Base-by-base conservation (phyloP, 2,113 vertebrate species). In the Saimiri boliviensis region DNA sequence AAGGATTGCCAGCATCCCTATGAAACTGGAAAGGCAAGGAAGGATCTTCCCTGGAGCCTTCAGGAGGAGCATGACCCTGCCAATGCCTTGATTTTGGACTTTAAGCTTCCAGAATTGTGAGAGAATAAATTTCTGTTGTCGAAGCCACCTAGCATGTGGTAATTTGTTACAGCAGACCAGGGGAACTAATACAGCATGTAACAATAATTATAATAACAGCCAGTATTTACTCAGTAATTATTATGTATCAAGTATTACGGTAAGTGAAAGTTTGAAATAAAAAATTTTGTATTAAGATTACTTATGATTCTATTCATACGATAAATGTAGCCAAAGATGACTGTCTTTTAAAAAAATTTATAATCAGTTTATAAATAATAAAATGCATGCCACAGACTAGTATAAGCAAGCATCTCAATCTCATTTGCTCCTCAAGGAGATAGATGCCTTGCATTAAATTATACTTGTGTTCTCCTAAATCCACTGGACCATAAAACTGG, bases 371-470 rank as follows among this genome's bases (percentile, higher is more conserved):
- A 45, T 83, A 96, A 74, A 60, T 70, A 71, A 89, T 77, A 74
- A 95, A 93, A 80, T 84, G 60, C 1, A 80, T 42, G 25, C 14
- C 63, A 37, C 17, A 68, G 58, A 86, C 47, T 91, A 68, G 12
- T 47, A n/a, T 25, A 56, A 3, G 19, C 21, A 87, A 56, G 7
- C 37, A 89, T 56, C 3, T 32, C 60, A 86, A 83, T 91, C 66
- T 49, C n/a, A 83, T 91, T 42, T 80, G 42, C 5, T 80, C 37
- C 12, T 27, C 8, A 52, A 17, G 35, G 45, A 89, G 37, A 94
- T 42, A 89, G 35, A 94, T 35, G 40, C 20, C 49, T 83, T 76
- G 80, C 6, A 25, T 42, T 84, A 80, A 86, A 95, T 91, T 91
- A 60, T 54, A 74, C 35, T 45, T 56, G 32, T 45, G 11, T 68